Base-by-base conservation (phyloP, 2,113 vertebrate genomes). In the Merops nubicus region DNA sequence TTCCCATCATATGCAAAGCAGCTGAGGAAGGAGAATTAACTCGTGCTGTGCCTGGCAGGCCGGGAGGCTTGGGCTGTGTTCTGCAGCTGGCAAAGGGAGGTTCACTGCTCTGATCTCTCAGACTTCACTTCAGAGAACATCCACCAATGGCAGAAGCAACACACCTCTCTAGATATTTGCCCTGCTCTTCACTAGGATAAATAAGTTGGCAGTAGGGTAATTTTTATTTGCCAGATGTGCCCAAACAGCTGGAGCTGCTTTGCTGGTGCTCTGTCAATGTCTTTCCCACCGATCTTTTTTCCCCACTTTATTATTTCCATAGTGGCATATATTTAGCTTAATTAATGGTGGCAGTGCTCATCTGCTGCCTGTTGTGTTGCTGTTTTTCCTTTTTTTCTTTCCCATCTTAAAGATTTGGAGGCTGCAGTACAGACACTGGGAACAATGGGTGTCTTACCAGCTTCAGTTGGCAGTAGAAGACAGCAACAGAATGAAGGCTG, bases 231-330 rank as follows among this genome's bases (percentile, higher is more conserved):
- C 53, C 64, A 78, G 59, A 78, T 89, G 54, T 87, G 50, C 17
- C 4, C 9, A 33, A 54, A 56, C 68, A 95, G 45, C 89, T 86
- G 73, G 80, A 92, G 50, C 48, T 91, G 68, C 22, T 28, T 57
- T 31, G n/a, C 21, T 84, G 76, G 43, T 92, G 50, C 42, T 56
- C 2, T 43, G 17, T 34, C 67, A 76, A 1, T 65, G 43, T 53
- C 45, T 70, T 95, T 89, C 15, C 36, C 6, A 28, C 6, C 40
- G 45, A 6, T 11, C 2, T 13, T 22, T 36, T 40, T 38, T 23
- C 1, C 25, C 64, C 36, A 38, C 23, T 13, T 60, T 65, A 22
- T 67, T 85, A 56, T 80, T 87, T 67, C 19, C 3, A 4, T 8
- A 14, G 56, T 70, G 40, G 20, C 0, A 0, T 56, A 31, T 33